Conservation (phyloP, 2,797 vertebrate genomes). For the Gadopsis bispinosus region DNA sequence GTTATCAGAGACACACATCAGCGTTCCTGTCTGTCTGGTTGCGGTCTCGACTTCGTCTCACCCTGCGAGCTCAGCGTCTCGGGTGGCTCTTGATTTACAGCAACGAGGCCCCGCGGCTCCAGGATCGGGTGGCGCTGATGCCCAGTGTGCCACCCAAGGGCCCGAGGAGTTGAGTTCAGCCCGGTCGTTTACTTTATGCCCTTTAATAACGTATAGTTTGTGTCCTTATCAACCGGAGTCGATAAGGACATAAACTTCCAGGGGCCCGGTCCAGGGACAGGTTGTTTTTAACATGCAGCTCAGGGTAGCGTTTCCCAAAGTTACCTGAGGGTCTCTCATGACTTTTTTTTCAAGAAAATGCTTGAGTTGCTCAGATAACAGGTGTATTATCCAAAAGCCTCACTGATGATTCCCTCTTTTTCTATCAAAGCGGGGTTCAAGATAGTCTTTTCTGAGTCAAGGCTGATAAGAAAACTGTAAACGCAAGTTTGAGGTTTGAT, state of each 20-base stretch:
- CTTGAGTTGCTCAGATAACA: slow-evolving; percentile 25
- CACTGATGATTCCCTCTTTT: slow-evolving; percentile 4
- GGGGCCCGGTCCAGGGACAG: background rate
- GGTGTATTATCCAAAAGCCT: slow-evolving; percentile 13
- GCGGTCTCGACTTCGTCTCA: slow-evolving; percentile 57
- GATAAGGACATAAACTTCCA: no score
- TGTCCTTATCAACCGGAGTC: slow-evolving; percentile 35
- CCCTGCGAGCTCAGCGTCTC: slow-evolving; percentile 63
- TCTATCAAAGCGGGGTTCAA: background rate
- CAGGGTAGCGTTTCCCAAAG: slow-evolving; percentile 30
- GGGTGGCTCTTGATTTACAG: slow-evolving; percentile 73
- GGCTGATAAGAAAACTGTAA: slow-evolving; percentile 6
- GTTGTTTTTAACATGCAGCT: slow-evolving; percentile 17
- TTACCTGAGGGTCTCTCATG: slow-evolving; percentile 1
- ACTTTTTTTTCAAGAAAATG: slow-evolving; percentile 10
- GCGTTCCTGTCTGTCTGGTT: slow-evolving; percentile 67
- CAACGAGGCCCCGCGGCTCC: slow-evolving; percentile 53
- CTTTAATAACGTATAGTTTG: slow-evolving; percentile 52
- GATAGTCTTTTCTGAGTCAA: slow-evolving; percentile 9
- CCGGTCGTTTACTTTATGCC: slow-evolving; percentile 57
- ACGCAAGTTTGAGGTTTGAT: slow-evolving; percentile 2
- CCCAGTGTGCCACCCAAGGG: slow-evolving; percentile 48
- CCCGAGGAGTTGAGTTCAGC: slow-evolving; percentile 45
- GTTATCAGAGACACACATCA: slow-evolving; percentile 70
- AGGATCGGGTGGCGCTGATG: slow-evolving; percentile 67